phyloP scores from a whole-genome alignment of 1,140 invertebrate genomes.

The Drosophila carrolli region DNA sequence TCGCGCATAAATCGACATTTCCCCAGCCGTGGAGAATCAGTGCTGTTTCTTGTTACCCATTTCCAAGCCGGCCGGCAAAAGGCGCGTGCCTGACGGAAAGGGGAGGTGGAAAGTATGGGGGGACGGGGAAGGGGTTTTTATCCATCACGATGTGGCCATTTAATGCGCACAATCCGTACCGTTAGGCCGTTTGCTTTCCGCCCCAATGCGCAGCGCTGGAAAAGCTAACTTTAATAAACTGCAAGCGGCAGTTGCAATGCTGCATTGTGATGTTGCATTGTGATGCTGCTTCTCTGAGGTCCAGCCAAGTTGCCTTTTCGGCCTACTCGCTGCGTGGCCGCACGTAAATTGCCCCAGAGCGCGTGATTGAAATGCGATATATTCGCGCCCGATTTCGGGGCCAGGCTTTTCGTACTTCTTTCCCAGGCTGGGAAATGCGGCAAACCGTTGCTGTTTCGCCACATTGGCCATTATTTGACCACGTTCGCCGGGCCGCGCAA shows the following conservation, averaged over 20 bases:
- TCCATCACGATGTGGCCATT: conserved; percentile 79
- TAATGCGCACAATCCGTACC: conserved; percentile 78
- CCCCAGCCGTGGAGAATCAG: conserved; percentile 23
- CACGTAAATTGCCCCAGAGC: conserved; percentile 75
- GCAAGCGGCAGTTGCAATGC: conserved; percentile 57
- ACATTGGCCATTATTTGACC: conserved; percentile 71
- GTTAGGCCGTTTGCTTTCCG: conserved; percentile 72
- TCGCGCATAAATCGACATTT: conserved; percentile 79
- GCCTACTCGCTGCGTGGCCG: conserved; percentile 33
- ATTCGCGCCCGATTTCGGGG: conserved; percentile 81
- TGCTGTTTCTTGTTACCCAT: background rate
- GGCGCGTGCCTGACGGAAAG: conserved; percentile 57
- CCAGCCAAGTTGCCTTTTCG: conserved; percentile 31
- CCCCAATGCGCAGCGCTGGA: conserved; percentile 64
- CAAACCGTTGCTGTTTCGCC: conserved; percentile 26
- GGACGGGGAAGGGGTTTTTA: conserved; percentile 27
- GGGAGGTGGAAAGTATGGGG: background rate
- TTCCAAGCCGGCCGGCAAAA: conserved; percentile 60
- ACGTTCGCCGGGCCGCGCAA: conserved; percentile 53
- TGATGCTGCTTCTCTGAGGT: conserved; percentile 32
- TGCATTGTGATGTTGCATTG: conserved; percentile 27
- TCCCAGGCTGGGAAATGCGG: conserved; percentile 71
- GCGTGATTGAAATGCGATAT: conserved; percentile 83
- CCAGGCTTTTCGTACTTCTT: conserved; percentile 30
- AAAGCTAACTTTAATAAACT: conserved; percentile 74